phyloP scores from a whole-genome alignment of 2,113 vertebrate genomes.

The Macrotis lagotis region DNA sequence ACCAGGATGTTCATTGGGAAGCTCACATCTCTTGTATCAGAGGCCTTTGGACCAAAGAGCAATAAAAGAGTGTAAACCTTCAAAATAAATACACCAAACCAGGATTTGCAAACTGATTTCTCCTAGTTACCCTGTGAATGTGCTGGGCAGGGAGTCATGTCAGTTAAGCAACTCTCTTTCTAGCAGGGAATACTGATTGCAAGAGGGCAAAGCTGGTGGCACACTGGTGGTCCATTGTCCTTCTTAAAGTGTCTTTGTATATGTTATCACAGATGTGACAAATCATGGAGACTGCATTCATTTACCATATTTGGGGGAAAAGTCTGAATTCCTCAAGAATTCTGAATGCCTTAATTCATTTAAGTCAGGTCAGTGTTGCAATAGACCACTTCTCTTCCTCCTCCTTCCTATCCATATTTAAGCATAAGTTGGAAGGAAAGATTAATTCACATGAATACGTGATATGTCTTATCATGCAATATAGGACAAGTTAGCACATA shows the following conservation, averaged over 20 bases:
- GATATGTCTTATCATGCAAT: background rate
- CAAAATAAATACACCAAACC: background rate
- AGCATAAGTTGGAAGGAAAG: background rate
- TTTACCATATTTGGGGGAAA: background rate
- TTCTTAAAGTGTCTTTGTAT: background rate
- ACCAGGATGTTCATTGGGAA: background rate
- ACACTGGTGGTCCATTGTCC: background rate
- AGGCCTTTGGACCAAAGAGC: background rate
- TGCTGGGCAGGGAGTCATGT: background rate
- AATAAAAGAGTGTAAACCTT: background rate
- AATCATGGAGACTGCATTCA: background rate
- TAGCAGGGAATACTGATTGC: background rate
- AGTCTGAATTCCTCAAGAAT: background rate
- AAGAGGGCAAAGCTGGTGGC: background rate
- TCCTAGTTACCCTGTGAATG: background rate
- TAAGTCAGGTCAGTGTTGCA: background rate
- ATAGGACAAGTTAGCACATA: background rate
- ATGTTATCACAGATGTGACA: background rate
- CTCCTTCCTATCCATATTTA: background rate
- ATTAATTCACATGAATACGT: no score
- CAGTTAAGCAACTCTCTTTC: background rate
- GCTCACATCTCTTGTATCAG: background rate
- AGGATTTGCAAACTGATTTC: background rate
- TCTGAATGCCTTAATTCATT: background rate
- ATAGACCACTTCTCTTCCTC: background rate